These are phyloP conservation scores for Platycnemis pennipes DNA, from an alignment of 2,888 invertebrate species.

Conservation along the genomic window DNA sequence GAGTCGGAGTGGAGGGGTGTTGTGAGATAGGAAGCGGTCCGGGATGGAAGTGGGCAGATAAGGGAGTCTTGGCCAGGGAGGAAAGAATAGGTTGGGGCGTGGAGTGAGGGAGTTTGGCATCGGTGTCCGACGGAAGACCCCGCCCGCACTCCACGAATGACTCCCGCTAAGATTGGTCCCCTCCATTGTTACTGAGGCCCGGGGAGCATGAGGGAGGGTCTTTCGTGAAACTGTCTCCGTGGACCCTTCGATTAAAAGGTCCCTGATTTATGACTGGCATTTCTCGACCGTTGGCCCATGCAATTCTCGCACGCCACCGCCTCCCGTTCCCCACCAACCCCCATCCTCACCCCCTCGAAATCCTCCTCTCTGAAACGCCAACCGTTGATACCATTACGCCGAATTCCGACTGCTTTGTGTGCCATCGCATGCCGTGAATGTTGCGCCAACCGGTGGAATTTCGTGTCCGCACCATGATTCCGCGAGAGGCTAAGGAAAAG, in stretches of 20 bases:
- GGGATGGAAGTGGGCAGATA: neutral
- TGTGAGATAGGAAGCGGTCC: neutral
- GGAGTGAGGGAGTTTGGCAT: neutral
- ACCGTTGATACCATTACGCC: neutral
- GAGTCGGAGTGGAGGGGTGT: neutral
- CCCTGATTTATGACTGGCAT: conserved; percentile 50
- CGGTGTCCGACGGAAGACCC: neutral
- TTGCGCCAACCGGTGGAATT: no score
- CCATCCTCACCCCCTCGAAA: neutral
- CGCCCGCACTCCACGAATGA: neutral
- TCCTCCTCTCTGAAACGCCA: neutral
- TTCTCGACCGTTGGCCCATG: conserved; percentile 43
- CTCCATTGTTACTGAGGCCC: conserved; percentile 21
- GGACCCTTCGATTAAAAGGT: conserved; percentile 56
- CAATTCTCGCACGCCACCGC: neutral
- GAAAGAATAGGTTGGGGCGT: neutral
- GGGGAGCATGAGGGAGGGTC: no score
- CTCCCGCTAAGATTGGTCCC: conserved; percentile 34
- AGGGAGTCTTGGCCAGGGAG: neutral
- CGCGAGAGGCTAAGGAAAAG: no score
- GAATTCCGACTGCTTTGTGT: no score
- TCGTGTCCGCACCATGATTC: no score
- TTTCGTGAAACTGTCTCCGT: conserved; percentile 42
- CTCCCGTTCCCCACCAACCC: neutral
- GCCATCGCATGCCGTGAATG: no score